A percentile compares a stretch with the other conserved stretches of the same genome.
Evolutionary conservation across 2,113 vertebrate species (phyloP).

Genomic region (Pelvicachromis taeniatus): DNA sequence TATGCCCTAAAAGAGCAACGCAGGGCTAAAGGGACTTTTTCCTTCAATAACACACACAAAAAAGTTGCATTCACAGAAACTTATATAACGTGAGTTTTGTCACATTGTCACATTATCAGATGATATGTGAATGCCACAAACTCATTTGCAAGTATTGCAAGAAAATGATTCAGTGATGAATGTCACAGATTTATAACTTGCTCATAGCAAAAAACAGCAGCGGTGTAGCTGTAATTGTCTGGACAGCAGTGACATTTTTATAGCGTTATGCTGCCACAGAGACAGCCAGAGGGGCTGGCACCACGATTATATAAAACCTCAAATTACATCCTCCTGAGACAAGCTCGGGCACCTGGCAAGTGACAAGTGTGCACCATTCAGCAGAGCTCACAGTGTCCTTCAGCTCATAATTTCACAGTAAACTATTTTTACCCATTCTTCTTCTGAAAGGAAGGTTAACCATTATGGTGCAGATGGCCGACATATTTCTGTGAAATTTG

Average conservation of each 20-base stretch:
- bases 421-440: neutral
- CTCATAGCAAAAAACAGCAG: neutral
- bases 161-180: neutral
- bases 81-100: neutral
- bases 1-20: neutral
- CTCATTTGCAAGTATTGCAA: neutral
- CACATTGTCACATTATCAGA: neutral
- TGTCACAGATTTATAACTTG: neutral
- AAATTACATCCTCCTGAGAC: constrained; percentile 23
- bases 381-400: neutral
- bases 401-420: neutral
- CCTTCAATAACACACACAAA: neutral
- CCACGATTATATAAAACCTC: constrained; percentile 15
- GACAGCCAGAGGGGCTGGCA: constrained; percentile 13
- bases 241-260: constrained; percentile 33
- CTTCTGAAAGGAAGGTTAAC: neutral
- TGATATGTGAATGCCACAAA: neutral
- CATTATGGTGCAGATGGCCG: neutral
- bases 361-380: neutral
- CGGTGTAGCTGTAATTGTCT: constrained; percentile 4
- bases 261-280: neutral
- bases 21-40: neutral
- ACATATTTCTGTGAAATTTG: neutral
- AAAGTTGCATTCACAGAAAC: neutral
- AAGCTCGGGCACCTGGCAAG: constrained; percentile 8